Evolutionary conservation across 2,888 invertebrate species (phyloP).

Genomic region (Tetrapedia diversipes): DNA sequence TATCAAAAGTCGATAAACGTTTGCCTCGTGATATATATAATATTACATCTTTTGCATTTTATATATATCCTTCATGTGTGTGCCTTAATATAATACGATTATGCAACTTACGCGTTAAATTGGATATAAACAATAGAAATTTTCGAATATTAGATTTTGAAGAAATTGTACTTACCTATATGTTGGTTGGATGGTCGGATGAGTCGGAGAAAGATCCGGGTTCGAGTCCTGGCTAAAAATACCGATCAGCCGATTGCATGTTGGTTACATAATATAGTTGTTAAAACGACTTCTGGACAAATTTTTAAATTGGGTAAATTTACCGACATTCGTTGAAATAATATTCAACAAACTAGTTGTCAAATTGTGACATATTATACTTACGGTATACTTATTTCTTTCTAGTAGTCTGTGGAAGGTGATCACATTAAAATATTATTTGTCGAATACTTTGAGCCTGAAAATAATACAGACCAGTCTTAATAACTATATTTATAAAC

Average conservation of each 20-base stretch:
- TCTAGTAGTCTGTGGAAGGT: too few species aligned
- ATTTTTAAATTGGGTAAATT: not conserved
- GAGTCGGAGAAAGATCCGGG: not conserved
- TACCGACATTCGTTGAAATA: not conserved
- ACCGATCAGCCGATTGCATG: constrained; percentile 9
- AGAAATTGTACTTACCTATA: too few species aligned
- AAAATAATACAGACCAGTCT: not conserved
- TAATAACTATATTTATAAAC: not conserved
- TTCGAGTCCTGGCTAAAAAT: constrained; percentile 1
- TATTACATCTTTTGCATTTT: not conserved
- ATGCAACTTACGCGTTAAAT: not conserved
- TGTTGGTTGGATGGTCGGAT: not conserved
- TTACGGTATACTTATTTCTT: not conserved
- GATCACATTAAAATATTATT: not conserved
- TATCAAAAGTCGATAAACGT: not conserved
- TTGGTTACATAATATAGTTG: constrained; percentile 9
- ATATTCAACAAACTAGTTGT: too few species aligned
- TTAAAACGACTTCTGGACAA: not conserved
- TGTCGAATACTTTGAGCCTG: not conserved
- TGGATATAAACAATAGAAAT: not conserved
- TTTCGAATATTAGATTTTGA: not conserved
- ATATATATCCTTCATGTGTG: not conserved
- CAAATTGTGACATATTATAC: too few species aligned
- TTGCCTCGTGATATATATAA: not conserved
- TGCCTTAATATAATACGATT: not conserved